Evolutionary conservation across 53 echinoderm and acorn worm species (phyloP).

Genomic region (Luidia sarsii): DNA sequence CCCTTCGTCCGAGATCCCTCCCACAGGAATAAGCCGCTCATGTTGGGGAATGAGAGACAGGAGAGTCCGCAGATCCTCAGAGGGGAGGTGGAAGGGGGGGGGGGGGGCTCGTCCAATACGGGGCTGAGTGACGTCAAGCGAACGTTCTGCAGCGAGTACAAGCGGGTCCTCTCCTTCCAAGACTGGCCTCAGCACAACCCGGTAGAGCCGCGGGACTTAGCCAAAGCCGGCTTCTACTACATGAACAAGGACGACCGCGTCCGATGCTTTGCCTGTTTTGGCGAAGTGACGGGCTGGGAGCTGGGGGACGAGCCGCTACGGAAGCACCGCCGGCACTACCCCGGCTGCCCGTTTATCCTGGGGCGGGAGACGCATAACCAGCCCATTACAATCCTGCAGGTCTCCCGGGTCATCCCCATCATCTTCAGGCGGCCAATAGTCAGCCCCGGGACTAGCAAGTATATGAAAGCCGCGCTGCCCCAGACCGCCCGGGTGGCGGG

Average conservation of each 20-base stretch:
- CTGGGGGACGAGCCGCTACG: conserved; percentile 57
- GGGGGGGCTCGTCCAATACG: conserved; percentile 15
- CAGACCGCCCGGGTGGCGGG: conserved; percentile 53
- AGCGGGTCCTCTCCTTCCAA: conserved; percentile 79
- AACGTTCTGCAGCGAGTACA: conserved; percentile 75
- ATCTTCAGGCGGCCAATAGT: conserved; percentile 19
- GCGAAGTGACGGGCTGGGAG: conserved; percentile 82
- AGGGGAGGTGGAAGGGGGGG: too few relatives aligned
- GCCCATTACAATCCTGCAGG: conserved; percentile 62
- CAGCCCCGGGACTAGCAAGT: background rate
- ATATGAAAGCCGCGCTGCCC: conserved; percentile 13
- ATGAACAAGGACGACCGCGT: conserved; percentile 63
- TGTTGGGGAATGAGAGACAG: conserved; percentile 40
- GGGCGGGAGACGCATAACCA: conserved; percentile 74
- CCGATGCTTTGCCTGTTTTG: conserved; percentile 95
- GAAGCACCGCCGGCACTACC: conserved; percentile 77
- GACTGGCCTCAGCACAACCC: conserved; percentile 78
- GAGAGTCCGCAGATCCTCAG: background rate
- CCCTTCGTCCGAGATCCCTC: conserved; percentile 57
- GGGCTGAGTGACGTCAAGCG: conserved; percentile 23
- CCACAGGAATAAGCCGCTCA: conserved; percentile 42
- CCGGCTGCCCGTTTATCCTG: conserved; percentile 79
- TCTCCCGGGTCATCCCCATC: conserved; percentile 24
- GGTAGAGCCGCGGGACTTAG: conserved; percentile 72
- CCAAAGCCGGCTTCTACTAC: conserved; percentile 84